phyloP scores from a whole-genome alignment of 2,888 invertebrate species.

The Antheraea yamamai region DNA sequence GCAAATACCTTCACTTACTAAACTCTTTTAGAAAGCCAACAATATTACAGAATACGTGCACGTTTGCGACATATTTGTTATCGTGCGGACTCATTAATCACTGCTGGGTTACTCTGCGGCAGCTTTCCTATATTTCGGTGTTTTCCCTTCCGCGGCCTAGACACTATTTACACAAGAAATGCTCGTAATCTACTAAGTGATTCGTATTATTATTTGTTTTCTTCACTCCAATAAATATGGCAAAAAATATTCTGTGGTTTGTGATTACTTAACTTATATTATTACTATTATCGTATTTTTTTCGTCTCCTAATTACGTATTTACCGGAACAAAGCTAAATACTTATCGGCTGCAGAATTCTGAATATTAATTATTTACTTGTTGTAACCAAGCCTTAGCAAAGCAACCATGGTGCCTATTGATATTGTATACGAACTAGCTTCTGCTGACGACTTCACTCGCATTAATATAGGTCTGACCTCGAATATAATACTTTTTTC shows the following conservation, averaged over 20 bases:
- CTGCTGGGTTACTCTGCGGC: conserved; percentile 46
- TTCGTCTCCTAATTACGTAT: too few species aligned
- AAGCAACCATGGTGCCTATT: too few species aligned
- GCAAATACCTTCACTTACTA: not conserved
- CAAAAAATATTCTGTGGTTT: conserved; percentile 13
- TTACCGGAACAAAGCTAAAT: too few species aligned
- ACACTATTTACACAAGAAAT: conserved; percentile 54
- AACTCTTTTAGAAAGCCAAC: not conserved
- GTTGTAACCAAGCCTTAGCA: too few species aligned
- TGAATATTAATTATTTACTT: too few species aligned
- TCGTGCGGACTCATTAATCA: conserved; percentile 66
- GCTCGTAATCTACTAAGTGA: conserved; percentile 58
- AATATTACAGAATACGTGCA: conserved; percentile 38
- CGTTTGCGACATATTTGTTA: conserved; percentile 58
- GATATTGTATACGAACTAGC: too few species aligned
- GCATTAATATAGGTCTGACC: too few species aligned
- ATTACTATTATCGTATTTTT: not conserved
- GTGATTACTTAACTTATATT: not conserved
- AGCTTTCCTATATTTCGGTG: conserved; percentile 44
- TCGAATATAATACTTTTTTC: too few species aligned
- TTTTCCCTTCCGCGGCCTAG: conserved; percentile 47
- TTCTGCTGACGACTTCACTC: too few species aligned
- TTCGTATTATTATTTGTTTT: conserved; percentile 48
- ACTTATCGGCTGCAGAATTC: too few species aligned
- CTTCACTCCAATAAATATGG: conserved; percentile 17